phyloP scores from a whole-genome alignment of 2,888 invertebrate species.

The Rhimphoctona megacephalus region DNA sequence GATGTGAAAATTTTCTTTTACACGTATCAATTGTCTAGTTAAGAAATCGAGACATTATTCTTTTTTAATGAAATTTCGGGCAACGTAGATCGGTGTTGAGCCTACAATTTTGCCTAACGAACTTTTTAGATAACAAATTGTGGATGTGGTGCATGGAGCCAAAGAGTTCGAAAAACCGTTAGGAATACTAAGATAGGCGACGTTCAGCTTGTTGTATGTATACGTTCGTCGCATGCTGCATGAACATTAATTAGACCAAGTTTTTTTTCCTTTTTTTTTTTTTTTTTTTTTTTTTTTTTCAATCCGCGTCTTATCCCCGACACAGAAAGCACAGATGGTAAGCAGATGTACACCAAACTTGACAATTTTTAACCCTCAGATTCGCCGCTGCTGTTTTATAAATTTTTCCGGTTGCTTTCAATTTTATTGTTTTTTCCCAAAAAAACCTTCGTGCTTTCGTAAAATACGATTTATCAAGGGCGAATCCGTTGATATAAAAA shows the following conservation, averaged over 20 bases:
- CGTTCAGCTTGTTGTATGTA: slow-evolving; percentile 83
- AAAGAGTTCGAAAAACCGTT: slow-evolving; percentile 83
- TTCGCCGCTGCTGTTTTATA: neutral
- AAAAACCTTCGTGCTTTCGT: no score
- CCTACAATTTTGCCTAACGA: slow-evolving; percentile 66
- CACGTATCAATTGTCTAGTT: neutral
- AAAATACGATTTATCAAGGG: no score
- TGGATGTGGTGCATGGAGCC: slow-evolving; percentile 84
- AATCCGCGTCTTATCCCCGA: slow-evolving; percentile 58
- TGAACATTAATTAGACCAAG: slow-evolving; percentile 76
- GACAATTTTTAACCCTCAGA: slow-evolving; percentile 11
- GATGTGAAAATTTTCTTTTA: neutral
- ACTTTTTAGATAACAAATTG: slow-evolving; percentile 83
- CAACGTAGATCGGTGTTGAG: slow-evolving; percentile 24
- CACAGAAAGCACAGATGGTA: slow-evolving; percentile 85
- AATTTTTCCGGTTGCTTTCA: neutral
- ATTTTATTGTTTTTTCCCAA: no score
- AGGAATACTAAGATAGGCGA: slow-evolving; percentile 84
- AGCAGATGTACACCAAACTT: slow-evolving; percentile 73
- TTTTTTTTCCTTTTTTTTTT: slow-evolving; percentile 72
- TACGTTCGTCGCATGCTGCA: slow-evolving; percentile 81
- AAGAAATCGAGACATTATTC: neutral
- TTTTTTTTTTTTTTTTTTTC: slow-evolving; percentile 55
- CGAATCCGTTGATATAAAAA: neutral
- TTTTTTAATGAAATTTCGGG: slow-evolving; percentile 4